Percentiles rank a stretch among this genome's conserved stretches.
Evolutionary conservation across 2,797 vertebrate genomes (phyloP).

Genomic region (Dicrostonyx torquatus): DNA sequence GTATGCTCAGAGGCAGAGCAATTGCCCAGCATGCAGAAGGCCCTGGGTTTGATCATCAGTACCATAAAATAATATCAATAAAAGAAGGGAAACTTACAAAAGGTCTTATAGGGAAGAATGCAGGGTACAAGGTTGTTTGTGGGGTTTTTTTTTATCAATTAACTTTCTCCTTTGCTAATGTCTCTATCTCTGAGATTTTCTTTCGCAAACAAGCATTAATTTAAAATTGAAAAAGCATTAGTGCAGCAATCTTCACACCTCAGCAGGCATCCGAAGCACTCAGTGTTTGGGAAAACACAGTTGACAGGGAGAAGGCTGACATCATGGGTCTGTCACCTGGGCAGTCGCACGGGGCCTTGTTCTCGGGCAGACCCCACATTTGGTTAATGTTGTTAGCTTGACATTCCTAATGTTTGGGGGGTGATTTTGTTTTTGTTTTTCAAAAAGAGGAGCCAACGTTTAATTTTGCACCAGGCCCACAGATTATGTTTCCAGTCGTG

Average conservation of each 20-base stretch:
- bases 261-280: neutral
- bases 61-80: neutral
- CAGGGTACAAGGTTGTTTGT: neutral
- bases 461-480: neutral
- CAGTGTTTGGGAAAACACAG: neutral
- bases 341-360: neutral
- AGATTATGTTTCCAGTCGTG: neutral
- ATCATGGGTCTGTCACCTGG: neutral
- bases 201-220: neutral
- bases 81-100: neutral
- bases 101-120: neutral
- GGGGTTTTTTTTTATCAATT: neutral
- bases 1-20: neutral
- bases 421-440: neutral
- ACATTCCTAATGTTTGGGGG: constrained; percentile 8
- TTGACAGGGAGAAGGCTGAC: neutral
- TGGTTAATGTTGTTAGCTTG: neutral
- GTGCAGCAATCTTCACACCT: neutral
- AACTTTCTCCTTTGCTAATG: neutral
- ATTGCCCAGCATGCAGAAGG: neutral
- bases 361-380: neutral
- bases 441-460: neutral
- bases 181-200: constrained; percentile 1
- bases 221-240: constrained; percentile 36
- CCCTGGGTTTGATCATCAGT: neutral